Base-by-base conservation (phyloP, 2,797 vertebrate genomes). In the Harpagifer antarcticus region DNA sequence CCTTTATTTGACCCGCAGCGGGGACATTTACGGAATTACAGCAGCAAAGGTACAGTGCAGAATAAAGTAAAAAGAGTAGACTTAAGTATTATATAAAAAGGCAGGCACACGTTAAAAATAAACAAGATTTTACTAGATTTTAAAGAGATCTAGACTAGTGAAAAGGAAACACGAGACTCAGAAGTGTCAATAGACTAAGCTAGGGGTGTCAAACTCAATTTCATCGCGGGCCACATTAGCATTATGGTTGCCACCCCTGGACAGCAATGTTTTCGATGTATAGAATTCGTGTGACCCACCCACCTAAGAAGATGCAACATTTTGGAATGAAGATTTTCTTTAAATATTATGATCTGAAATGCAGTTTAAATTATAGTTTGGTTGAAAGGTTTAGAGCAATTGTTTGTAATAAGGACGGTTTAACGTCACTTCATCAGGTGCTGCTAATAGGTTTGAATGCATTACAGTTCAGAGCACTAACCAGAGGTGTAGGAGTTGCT, bases 401-500 rank as follows among this genome's bases (percentile, higher is more conserved):
- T 17, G 5, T 44, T 52, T 70, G 33, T 56, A 7, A 56, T 10
- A 1, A 15, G 33, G 8, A 45, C 6, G 2, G 5, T 19, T 5
- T 47, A 12, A 58, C 14, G 11, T 49, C 6, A 27, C 7, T 11
- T 7, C 17, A n/a, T 15, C 31, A 15, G 3, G 10, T 4, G 15
- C 4, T 63, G 55, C 31, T 16, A n/a, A 37, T 23, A 61, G 62
- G 48, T 33, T 45, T 42, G 0, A 62, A 1, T 5, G 37, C 6
- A 27, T 2, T 19, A 11, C 33, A 47, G 37, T 44, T 37, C 16
- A 16, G 14, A 68, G 47, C 3, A 4, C 87, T 86, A 88, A 99
- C 98, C 97, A 43, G 97, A 97, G 82, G 97, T 93, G 92, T 99
- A 99, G 59, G 97, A 96, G 93, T 96, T 94, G 86, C 96, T 97